phyloP scores from a whole-genome alignment of 1,140 invertebrate genomes.

The Drosophila elegans region DNA sequence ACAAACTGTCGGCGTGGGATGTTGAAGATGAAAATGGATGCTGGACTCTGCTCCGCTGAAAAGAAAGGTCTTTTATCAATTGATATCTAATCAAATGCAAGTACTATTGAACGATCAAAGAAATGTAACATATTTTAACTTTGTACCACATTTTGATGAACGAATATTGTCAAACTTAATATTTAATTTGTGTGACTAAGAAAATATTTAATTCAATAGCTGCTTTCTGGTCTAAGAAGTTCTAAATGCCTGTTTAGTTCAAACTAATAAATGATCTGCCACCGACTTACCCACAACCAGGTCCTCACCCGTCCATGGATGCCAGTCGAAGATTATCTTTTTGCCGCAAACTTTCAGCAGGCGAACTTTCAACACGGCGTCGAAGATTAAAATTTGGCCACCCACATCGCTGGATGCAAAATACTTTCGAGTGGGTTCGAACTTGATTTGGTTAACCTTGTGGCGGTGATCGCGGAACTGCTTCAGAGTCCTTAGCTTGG shows the following conservation, averaged over 20 bases:
- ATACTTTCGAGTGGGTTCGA: slow-evolving; percentile 65
- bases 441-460: slow-evolving; percentile 54
- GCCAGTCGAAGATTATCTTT: slow-evolving; percentile 70
- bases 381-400: slow-evolving; percentile 65
- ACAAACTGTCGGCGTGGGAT: slow-evolving; percentile 66
- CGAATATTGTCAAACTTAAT: too few relatives aligned
- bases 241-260: too few relatives aligned
- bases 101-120: too few relatives aligned
- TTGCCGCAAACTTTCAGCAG: slow-evolving; percentile 27
- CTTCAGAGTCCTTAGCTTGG: slow-evolving; percentile 16
- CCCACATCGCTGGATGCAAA: slow-evolving; percentile 67
- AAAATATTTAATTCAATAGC: too few relatives aligned
- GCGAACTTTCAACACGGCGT: slow-evolving; percentile 36
- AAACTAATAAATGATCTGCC: not conserved
- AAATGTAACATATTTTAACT: too few relatives aligned
- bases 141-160: too few relatives aligned
- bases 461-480: slow-evolving; percentile 48
- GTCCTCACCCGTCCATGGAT: slow-evolving; percentile 76
- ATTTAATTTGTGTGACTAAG: too few relatives aligned
- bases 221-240: not conserved
- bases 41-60: slow-evolving; percentile 60
- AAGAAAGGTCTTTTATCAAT: not conserved
- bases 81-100: too few relatives aligned
- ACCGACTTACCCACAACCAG: slow-evolving; percentile 67
- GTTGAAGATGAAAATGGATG: slow-evolving; percentile 70